Conservation (phyloP, 2,888 invertebrate genomes). For the Liodrosophila aerea region DNA sequence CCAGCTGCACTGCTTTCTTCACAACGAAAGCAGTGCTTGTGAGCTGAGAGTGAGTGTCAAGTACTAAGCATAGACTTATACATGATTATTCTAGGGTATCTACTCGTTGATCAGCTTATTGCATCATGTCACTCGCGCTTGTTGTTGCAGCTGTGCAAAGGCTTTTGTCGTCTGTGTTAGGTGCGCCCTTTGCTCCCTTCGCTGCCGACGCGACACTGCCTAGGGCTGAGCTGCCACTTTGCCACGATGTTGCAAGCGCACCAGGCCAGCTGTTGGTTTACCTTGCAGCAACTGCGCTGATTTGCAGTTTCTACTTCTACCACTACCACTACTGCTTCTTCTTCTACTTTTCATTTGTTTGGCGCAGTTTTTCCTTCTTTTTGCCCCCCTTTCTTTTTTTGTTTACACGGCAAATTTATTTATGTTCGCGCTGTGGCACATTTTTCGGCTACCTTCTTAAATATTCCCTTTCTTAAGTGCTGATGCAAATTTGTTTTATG, state of each 20-base stretch:
- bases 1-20: too few relatives aligned
- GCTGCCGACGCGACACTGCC: constrained; percentile 18
- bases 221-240: constrained; percentile 38
- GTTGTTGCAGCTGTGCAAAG: constrained; percentile 42
- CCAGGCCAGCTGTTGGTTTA: constrained; percentile 48
- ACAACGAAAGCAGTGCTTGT: too few relatives aligned
- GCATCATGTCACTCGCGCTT: background rate
- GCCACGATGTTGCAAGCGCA: constrained; percentile 22
- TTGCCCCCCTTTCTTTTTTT: constrained; percentile 46
- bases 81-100: background rate
- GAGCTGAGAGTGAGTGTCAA: too few relatives aligned
- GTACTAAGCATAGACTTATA: too few relatives aligned
- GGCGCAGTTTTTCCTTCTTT: constrained; percentile 45
- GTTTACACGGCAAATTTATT: constrained; percentile 75
- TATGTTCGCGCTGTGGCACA: constrained; percentile 68
- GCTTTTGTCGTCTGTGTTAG: constrained; percentile 62
- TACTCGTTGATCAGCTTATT: background rate
- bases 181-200: constrained; percentile 49
- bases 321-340: background rate
- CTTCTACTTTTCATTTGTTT: constrained; percentile 50
- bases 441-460: constrained; percentile 53
- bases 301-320: constrained; percentile 58
- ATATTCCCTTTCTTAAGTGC: constrained; percentile 71
- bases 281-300: constrained; percentile 72
- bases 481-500: constrained; percentile 67